Conservation (phyloP, 2,113 vertebrate species). For the Amblyornis subalaris region DNA sequence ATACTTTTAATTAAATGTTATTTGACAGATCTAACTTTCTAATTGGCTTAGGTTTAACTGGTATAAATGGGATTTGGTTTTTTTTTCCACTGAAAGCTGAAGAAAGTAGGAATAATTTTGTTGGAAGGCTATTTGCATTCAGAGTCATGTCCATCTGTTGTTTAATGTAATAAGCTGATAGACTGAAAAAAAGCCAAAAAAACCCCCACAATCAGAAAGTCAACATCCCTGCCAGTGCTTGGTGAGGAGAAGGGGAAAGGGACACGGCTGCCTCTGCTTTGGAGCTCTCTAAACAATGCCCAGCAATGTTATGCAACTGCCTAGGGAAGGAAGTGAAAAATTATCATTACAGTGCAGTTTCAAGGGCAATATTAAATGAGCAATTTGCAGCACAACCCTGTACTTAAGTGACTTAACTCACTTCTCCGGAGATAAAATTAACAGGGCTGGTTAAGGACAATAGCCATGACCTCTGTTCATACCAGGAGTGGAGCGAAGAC, state of each 20-base stretch:
- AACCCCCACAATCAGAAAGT: not conserved
- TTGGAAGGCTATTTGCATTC: not conserved
- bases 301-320: constrained; percentile 14
- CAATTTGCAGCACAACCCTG: not conserved
- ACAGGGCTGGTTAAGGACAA: not conserved
- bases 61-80: not conserved
- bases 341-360: constrained; percentile 30
- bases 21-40: not conserved
- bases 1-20: constrained; percentile 5
- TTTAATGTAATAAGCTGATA: not conserved
- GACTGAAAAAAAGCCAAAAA: not conserved
- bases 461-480: not conserved
- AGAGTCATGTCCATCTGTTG: not conserved
- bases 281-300: not conserved
- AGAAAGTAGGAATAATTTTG: not conserved
- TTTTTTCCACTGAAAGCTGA: not conserved
- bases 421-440: not conserved
- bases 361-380: constrained; percentile 24
- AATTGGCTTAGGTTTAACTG: not conserved
- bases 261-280: not conserved
- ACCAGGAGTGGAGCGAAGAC: not conserved
- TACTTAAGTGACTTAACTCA: not conserved
- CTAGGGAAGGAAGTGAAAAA: constrained; percentile 55
- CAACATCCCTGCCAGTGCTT: not conserved
- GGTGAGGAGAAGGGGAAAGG: not conserved